Base-by-base conservation (phyloP, 2,113 vertebrate species). In the Orientallactaga bullata region DNA sequence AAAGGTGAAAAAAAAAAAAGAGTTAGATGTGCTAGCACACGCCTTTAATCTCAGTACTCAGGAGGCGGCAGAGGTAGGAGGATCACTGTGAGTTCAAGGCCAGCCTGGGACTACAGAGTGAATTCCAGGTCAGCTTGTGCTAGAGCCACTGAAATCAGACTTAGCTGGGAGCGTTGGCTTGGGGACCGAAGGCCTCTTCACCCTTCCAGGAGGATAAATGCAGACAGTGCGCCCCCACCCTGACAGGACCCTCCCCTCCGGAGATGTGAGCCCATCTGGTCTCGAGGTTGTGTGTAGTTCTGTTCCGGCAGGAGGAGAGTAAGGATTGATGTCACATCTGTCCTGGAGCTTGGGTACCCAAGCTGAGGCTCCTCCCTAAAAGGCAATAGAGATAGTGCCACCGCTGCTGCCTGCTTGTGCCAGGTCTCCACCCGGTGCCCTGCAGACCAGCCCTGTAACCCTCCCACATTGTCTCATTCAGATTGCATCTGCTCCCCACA, bases 131-230 rank as follows among this genome's bases (percentile, higher is more conserved):
- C n/a, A n/a, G n/a, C n/a, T n/a, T n/a, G n/a, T n/a, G n/a, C n/a
- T n/a, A 85, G 76, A 83, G 65, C 76, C 76, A 60, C 72, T 71
- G 28, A 78, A 77, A 47, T 92, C 94, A 47, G 69, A 28, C 80
- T 65, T 11, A 12, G 72, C 51, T 8, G 47, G 42, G 73, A n/a
- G 37, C 4, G 58, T 84, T 86, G 69, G 55, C 55, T 35, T 58
- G 30, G 1, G 17, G 82, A 15, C 2, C 72, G 92, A 81, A 15
- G 63, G 5, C n/a, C 47, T 83, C 24, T 28, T 74, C 55, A n/a
- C 63, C 83, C 5, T 28, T 16, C 8, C 61, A 86, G 73, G 60
- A 80, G 42, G 63, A 13, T 12, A 72, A 58, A 65, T 24, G 82
- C 81, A 65, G 68, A 16, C 1, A 16, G 23, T 26, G n/a, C 5